Evolutionary conservation across 53 echinoderm and acorn worm genomes (phyloP).

Genomic region (Antedon mediterranea): DNA sequence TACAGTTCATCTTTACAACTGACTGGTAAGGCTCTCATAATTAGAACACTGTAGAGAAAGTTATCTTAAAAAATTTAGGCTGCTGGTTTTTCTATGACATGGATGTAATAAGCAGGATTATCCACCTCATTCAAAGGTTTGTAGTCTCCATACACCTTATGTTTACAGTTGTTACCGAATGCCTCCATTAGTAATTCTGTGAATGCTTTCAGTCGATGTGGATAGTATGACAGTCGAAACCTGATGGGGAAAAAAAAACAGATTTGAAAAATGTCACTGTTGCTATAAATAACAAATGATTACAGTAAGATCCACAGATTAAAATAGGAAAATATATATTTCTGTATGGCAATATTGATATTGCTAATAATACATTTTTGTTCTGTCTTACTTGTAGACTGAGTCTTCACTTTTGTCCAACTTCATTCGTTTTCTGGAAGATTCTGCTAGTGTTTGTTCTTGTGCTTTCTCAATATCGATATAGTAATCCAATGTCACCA

Average conservation of each 20-base stretch:
- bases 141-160: constrained; percentile 62
- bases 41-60: no score
- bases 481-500: constrained; percentile 90
- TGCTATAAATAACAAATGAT: no score
- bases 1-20: no score
- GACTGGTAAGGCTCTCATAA: no score
- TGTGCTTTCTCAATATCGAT: constrained; percentile 48
- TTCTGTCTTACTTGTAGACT: neutral
- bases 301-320: no score
- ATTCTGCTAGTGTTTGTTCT: constrained; percentile 8
- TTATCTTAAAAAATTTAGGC: no score
- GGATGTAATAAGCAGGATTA: constrained; percentile 67
- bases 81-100: constrained; percentile 59
- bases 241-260: constrained; percentile 8
- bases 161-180: constrained; percentile 56
- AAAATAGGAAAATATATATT: no score
- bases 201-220: constrained; percentile 85
- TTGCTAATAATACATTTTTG: no score
- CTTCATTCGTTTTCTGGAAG: neutral
- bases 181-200: constrained; percentile 78
- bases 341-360: no score
- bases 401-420: neutral
- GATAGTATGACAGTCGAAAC: constrained; percentile 91
- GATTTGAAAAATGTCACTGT: no score
- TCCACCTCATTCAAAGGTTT: constrained; percentile 43